Percentiles rank a stretch among this genome's conserved stretches.
These are phyloP conservation scores for Spodoptera picta DNA, from an alignment of 2,888 invertebrate species.

Conservation along the genomic window DNA sequence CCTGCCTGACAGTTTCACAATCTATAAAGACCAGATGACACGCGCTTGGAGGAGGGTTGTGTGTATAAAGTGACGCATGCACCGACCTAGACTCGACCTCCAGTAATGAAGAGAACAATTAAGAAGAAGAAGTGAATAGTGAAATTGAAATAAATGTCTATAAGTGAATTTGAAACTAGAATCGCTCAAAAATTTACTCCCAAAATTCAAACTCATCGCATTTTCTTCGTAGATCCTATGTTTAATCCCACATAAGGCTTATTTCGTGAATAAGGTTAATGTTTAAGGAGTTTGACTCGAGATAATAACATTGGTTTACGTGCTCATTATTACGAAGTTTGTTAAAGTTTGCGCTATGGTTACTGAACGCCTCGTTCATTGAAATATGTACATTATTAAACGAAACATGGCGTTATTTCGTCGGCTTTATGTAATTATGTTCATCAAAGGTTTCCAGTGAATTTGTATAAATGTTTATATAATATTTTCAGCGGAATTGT, in stretches of 20 bases:
- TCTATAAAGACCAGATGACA: no score
- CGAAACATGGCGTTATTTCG: conserved; percentile 37
- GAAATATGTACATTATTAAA: conserved; percentile 38
- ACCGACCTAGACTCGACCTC: no score
- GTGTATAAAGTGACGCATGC: no score
- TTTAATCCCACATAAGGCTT: conserved; percentile 1
- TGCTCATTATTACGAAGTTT: conserved; percentile 44
- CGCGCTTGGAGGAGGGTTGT: no score
- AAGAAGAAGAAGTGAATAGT: no score
- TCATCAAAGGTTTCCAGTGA: conserved; percentile 14
- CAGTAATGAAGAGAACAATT: no score
- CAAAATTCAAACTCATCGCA: no score
- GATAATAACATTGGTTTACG: conserved; percentile 46
- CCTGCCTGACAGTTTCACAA: no score
- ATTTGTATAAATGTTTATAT: not conserved
- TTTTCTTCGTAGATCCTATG: not conserved
- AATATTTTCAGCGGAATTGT: no score
- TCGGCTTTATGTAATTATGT: conserved; percentile 37
- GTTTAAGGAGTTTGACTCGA: conserved; percentile 25
- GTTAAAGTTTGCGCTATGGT: conserved; percentile 33
- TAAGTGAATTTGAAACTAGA: no score
- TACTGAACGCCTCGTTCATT: conserved; percentile 37
- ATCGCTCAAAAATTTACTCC: no score
- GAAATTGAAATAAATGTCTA: no score
- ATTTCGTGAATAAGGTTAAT: conserved; percentile 17